Percentiles rank a stretch among this genome's conserved stretches.
These are phyloP conservation scores for Escarpia spicata DNA, from an alignment of 2,888 invertebrate genomes.

Conservation along the genomic window DNA sequence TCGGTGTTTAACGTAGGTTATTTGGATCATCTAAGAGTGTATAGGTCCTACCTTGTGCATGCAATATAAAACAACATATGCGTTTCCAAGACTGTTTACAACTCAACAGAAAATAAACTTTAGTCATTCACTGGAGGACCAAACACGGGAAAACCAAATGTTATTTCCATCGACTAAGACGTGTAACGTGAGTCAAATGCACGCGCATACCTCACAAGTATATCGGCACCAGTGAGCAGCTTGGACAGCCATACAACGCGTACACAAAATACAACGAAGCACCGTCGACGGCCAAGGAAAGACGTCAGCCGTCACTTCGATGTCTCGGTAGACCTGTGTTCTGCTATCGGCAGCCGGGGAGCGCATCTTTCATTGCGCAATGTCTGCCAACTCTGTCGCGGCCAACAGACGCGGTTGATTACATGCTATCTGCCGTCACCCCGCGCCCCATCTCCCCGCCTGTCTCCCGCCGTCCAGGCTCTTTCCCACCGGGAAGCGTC, in stretches of 20 bases:
- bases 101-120: background rate
- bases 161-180: background rate
- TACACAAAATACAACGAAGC: background rate
- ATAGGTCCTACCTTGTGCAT: background rate
- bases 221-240: too few species aligned
- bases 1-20: background rate
- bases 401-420: background rate
- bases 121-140: background rate
- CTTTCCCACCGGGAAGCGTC: background rate
- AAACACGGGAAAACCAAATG: background rate
- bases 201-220: too few species aligned
- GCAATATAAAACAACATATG: background rate
- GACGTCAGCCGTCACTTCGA: background rate
- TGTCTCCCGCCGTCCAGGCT: background rate
- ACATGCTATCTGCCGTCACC: background rate
- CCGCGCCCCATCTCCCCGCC: background rate
- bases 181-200: background rate
- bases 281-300: background rate
- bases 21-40: background rate
- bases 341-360: background rate
- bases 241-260: background rate
- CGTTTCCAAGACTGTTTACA: background rate
- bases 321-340: background rate
- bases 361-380: background rate
- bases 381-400: background rate